Evolutionary conservation across 2,888 invertebrate genomes (phyloP).

Genomic region (Pilophorus perplexus): DNA sequence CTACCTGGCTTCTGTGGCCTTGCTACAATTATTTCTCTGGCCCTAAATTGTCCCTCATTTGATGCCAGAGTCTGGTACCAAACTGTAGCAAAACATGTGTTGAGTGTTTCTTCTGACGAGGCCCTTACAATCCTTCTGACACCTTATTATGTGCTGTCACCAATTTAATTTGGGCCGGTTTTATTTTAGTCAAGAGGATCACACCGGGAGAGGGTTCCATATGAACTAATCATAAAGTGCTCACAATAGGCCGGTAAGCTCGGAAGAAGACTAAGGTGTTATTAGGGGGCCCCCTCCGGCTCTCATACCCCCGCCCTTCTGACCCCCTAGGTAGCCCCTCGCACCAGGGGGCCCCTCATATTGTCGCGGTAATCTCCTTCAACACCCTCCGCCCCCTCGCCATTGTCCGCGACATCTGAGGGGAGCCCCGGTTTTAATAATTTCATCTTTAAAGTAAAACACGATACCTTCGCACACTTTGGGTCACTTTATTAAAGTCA

Average conservation of each 20-base stretch:
- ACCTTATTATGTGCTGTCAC: constrained; percentile 27
- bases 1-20: too few species aligned
- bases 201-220: constrained; percentile 4
- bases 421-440: too few species aligned
- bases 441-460: too few species aligned
- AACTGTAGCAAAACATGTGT: too few species aligned
- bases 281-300: constrained; percentile 38
- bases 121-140: too few species aligned
- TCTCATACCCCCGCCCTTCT: too few species aligned
- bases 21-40: too few species aligned
- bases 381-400: not conserved
- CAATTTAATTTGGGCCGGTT: constrained; percentile 29
- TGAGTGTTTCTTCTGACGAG: too few species aligned
- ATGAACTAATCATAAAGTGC: constrained; percentile 39
- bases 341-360: constrained; percentile 29
- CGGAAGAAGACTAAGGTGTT: constrained; percentile 39
- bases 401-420: too few species aligned
- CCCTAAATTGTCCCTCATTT: too few species aligned
- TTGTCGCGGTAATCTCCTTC: constrained; percentile 34
- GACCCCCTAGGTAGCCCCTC: constrained; percentile 19
- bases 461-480: not conserved
- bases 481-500: too few species aligned
- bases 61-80: too few species aligned
- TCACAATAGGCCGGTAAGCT: constrained; percentile 37
- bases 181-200: constrained; percentile 28